Evolutionary conservation across 2,888 invertebrate genomes (phyloP).

Genomic region (Nymphalis urticae): DNA sequence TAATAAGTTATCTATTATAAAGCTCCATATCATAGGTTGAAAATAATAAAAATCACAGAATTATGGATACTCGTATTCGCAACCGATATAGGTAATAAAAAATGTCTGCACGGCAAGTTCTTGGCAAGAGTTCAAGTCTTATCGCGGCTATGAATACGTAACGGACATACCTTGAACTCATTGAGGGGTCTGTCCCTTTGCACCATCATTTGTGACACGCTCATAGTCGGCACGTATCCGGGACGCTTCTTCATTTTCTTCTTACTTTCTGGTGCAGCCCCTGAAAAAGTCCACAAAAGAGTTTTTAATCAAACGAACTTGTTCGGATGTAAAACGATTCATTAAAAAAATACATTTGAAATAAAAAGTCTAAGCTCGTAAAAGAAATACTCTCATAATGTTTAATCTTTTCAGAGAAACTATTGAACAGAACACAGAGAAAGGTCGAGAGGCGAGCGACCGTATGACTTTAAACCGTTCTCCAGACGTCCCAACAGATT

Average conservation of each 20-base stretch:
- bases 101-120: conserved; percentile 46
- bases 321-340: not conserved
- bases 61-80: conserved; percentile 19
- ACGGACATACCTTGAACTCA: conserved; percentile 72
- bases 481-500: conserved; percentile 70
- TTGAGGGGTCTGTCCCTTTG: conserved; percentile 83
- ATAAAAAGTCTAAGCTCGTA: not conserved
- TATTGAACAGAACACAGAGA: conserved; percentile 36
- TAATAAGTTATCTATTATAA: not conserved
- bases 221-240: conserved; percentile 82
- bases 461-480: conserved; percentile 71
- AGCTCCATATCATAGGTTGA: conserved; percentile 2
- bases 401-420: conserved; percentile 12
- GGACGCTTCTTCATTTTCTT: conserved; percentile 85
- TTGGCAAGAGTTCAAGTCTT: conserved; percentile 63
- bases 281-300: conserved; percentile 47
- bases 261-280: conserved; percentile 71
- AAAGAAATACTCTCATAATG: conserved; percentile 13
- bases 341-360: not conserved
- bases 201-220: conserved; percentile 84
- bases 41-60: conserved; percentile 20
- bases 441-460: conserved; percentile 58
- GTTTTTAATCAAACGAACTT: not conserved
- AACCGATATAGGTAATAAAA: conserved; percentile 44
- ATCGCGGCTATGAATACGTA: conserved; percentile 58